Percentiles rank a stretch among this genome's conserved stretches.
These are phyloP conservation scores for Himalopsyche phryganea DNA, from an alignment of 1,140 invertebrate genomes.

Conservation along the genomic window DNA sequence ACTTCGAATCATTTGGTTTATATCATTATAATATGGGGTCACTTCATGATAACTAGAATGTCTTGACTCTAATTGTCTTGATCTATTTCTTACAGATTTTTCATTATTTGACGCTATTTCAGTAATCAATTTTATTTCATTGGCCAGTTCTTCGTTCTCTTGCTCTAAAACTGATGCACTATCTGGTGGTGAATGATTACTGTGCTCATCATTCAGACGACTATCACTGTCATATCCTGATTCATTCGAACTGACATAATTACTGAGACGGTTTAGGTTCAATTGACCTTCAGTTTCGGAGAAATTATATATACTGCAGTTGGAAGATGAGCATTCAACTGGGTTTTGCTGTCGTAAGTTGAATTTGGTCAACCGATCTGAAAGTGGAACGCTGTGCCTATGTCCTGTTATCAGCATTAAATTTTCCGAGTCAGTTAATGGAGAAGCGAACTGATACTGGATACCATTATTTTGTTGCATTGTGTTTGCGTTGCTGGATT, in stretches of 20 bases:
- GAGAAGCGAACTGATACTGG: too few relatives aligned
- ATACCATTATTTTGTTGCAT: conserved; percentile 8
- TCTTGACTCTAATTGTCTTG: not conserved
- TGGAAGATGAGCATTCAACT: conserved; percentile 45
- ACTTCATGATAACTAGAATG: too few relatives aligned
- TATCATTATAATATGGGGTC: not conserved
- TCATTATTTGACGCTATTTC: conserved; percentile 9
- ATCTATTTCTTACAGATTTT: too few relatives aligned
- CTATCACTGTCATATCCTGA: conserved; percentile 80
- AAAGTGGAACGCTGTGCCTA: conserved; percentile 46
- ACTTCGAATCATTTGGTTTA: conserved; percentile 12
- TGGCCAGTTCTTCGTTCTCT: conserved; percentile 26
- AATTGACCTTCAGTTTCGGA: conserved; percentile 39
- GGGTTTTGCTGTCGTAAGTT: conserved; percentile 45
- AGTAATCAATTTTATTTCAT: conserved; percentile 16
- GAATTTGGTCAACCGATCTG: conserved; percentile 44
- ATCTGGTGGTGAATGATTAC: conserved; percentile 51
- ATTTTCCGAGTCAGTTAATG: conserved; percentile 5
- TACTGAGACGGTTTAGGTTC: conserved; percentile 56
- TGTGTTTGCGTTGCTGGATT: conserved; percentile 2
- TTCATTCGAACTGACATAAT: conserved; percentile 77
- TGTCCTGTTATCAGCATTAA: conserved; percentile 16
- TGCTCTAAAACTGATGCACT: conserved; percentile 37
- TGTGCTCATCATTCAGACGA: conserved; percentile 55
- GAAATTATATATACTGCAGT: conserved; percentile 48